These are phyloP conservation scores for Coenonympha arcania DNA, from an alignment of 2,888 invertebrate genomes.

Conservation along the genomic window DNA sequence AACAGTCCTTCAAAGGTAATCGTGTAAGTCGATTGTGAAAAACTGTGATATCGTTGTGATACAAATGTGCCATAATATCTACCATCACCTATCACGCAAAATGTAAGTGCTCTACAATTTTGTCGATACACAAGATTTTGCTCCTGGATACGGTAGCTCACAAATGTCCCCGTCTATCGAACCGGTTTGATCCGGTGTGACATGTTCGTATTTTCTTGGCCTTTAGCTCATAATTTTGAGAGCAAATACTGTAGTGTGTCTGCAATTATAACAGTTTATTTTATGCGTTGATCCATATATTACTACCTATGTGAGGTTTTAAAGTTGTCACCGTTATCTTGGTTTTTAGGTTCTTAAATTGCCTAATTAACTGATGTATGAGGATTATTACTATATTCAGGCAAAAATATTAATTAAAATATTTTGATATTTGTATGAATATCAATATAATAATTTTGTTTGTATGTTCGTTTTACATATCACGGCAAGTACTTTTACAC, in stretches of 20 bases:
- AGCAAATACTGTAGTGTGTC: conserved; percentile 1
- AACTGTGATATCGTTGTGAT: not conserved
- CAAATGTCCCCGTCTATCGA: conserved; percentile 12
- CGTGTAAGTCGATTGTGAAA: conserved; percentile 3
- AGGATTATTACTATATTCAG: too few relatives aligned
- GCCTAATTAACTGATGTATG: too few relatives aligned
- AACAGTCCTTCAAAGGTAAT: conserved; percentile 8
- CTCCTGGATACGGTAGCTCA: conserved; percentile 20
- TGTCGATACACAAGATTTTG: conserved; percentile 25
- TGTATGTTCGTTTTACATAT: too few relatives aligned
- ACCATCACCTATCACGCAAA: conserved; percentile 15
- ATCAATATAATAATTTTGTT: too few relatives aligned
- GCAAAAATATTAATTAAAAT: too few relatives aligned
- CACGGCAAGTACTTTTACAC: too few relatives aligned
- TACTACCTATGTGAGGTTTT: too few relatives aligned
- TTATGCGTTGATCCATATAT: not conserved
- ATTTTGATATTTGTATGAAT: too few relatives aligned
- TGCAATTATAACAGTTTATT: conserved; percentile 3
- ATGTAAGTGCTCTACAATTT: conserved; percentile 30
- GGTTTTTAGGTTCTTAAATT: too few relatives aligned
- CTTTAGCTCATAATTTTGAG: conserved; percentile 12
- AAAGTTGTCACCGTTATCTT: too few relatives aligned
- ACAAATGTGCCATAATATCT: too few relatives aligned
- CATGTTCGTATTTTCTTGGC: conserved; percentile 2
- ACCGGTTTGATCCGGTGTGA: conserved; percentile 18